phyloP scores from a whole-genome alignment of 2,797 vertebrate genomes.

The Nyctalus aviator region DNA sequence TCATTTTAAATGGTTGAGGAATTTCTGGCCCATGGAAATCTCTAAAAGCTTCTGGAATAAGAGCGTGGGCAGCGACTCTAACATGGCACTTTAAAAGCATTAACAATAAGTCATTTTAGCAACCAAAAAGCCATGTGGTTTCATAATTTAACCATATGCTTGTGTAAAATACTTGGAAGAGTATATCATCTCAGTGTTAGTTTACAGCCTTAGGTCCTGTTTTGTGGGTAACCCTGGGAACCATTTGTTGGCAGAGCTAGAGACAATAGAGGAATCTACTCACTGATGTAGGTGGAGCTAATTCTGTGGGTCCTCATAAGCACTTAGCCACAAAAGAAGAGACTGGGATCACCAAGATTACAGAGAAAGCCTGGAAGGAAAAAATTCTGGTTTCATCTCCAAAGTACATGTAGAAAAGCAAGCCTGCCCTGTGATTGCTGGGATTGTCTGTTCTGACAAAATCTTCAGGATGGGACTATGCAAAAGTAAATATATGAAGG shows the following conservation, averaged over 20 bases:
- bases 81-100: neutral
- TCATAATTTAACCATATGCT: neutral
- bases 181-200: neutral
- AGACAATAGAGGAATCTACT: neutral
- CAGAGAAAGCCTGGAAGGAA: neutral
- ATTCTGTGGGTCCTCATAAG: neutral
- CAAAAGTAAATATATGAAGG: neutral
- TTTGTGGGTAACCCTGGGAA: neutral
- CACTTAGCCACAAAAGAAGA: neutral
- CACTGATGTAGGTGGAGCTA: neutral
- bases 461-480: neutral
- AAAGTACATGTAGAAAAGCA: neutral
- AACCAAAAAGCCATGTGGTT: neutral
- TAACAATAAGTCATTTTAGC: neutral
- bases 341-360: neutral
- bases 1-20: slow-evolving; percentile 9
- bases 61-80: neutral
- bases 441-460: neutral
- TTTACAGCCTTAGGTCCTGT: neutral
- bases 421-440: neutral
- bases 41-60: neutral
- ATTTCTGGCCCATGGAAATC: neutral
- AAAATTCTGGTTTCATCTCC: neutral
- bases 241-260: neutral
- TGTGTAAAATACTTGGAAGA: neutral